Base-by-base conservation (phyloP, 2,888 invertebrate genomes). In the Amorpha juglandis region DNA sequence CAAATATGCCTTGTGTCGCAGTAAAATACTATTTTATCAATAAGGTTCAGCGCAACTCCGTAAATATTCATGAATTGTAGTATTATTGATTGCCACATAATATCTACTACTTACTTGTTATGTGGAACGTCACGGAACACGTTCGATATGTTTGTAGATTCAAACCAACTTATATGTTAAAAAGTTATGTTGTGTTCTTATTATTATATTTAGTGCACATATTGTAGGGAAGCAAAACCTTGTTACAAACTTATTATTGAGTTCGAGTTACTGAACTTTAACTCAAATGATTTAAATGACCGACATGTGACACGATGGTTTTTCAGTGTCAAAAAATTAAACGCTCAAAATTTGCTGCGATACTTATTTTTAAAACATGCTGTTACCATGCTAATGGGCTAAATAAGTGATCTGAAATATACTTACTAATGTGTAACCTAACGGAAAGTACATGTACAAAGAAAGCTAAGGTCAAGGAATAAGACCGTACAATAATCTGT, bases 401-500 rank as follows among this genome's bases (percentile, higher is more conserved):
- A 38, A 58, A 58, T 58, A 58, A 42, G 58, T 42, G 58, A 55
- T 38, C 9, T 9, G 16, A 55, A 38, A 55, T 55, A 38, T 12
- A 58, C 42, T 3, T 50, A 50, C 0, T n/a, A 1, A 50, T 19
- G 19, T 50, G 7, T 42, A 58, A 42, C 38, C 11, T 19, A 19
- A 12, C 35, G 55, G 38, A 58, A 38, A 58, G 19, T 58, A 12
- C 4, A 42, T 21, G 19, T 58, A 19, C 42, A 19, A 58, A 42
- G 58, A 58, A 58, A 58, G 19, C 53, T 76, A 79, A 80, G 81
- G 80, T 82, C 81, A 84, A 82, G 78, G 80, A 75, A 78, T 58
- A 19, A 77, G 77, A 77, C 77, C 74, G 74, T 70, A 79, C 74
- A 83, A 83, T 84, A 83, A 82, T 83, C 79, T 68, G 79, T 83